phyloP scores from a whole-genome alignment of 1,140 invertebrate species.

The Diplogasteroides magnus region DNA sequence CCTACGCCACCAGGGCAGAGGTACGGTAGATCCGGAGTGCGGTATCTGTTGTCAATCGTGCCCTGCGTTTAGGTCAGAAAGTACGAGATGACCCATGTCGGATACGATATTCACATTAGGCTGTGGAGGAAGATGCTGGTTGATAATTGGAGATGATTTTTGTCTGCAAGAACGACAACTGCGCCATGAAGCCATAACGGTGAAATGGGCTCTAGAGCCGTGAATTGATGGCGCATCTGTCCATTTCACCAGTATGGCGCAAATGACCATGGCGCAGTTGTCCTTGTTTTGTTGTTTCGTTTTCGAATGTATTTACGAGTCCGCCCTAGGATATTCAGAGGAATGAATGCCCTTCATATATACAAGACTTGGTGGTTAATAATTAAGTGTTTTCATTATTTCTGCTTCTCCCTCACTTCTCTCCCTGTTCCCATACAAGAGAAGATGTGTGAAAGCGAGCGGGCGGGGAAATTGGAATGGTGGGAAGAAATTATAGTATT shows the following conservation, averaged over 20 bases:
- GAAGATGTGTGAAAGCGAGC: too few relatives aligned
- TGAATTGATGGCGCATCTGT: too few relatives aligned
- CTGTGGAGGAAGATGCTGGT: conserved; percentile 33
- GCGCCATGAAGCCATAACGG: too few relatives aligned
- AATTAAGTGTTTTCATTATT: neutral
- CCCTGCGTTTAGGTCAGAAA: conserved; percentile 26
- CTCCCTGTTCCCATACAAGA: too few relatives aligned
- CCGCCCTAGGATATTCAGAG: neutral
- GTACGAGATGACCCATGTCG: conserved; percentile 29
- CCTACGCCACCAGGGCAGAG: conserved; percentile 25
- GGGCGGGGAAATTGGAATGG: too few relatives aligned
- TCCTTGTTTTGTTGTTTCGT: neutral
- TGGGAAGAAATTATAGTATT: too few relatives aligned
- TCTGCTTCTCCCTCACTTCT: neutral
- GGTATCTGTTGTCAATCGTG: neutral
- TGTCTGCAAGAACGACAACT: too few relatives aligned
- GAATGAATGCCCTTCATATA: neutral
- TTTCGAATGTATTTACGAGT: neutral
- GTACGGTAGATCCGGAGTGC: conserved; percentile 1
- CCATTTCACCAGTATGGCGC: too few relatives aligned
- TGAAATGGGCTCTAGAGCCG: too few relatives aligned
- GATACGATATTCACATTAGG: conserved; percentile 31
- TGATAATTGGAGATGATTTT: conserved; percentile 29
- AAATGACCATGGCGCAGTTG: too few relatives aligned
- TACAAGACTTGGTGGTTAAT: neutral